Evolutionary conservation across 2,797 vertebrate genomes (phyloP).

Genomic region (Sebastes steindachneri): DNA sequence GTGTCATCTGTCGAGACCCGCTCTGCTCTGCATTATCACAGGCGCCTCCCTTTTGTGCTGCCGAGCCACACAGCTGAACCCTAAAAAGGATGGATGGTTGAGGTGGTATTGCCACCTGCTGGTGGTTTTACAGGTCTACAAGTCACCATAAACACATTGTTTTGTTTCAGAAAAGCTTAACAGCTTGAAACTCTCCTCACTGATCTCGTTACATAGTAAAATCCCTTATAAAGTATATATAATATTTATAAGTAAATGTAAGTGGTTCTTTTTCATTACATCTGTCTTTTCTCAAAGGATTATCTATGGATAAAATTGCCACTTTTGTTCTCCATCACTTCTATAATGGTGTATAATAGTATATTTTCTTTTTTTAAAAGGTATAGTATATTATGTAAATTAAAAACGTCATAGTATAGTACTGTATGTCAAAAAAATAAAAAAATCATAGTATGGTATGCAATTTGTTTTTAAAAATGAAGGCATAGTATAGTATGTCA

Average conservation of each 20-base stretch:
- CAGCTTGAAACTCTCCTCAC: background rate
- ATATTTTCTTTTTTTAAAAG: too few relatives aligned
- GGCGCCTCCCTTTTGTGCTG: constrained; percentile 62
- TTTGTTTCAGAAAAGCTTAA: background rate
- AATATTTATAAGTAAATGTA: background rate
- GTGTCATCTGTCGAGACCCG: constrained; percentile 17
- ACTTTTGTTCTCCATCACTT: background rate
- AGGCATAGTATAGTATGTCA: background rate
- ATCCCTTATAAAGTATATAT: background rate
- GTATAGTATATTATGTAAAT: too few relatives aligned
- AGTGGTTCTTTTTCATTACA: background rate
- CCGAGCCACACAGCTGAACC: constrained; percentile 38
- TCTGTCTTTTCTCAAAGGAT: background rate
- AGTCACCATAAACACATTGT: background rate
- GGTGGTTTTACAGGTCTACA: constrained; percentile 15
- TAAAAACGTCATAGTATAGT: too few relatives aligned
- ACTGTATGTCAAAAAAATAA: too few relatives aligned
- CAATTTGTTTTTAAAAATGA: too few relatives aligned
- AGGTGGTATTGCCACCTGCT: constrained; percentile 55
- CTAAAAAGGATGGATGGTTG: background rate
- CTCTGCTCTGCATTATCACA: constrained; percentile 24
- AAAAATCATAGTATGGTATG: too few relatives aligned
- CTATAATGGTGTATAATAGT: background rate
- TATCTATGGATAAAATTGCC: background rate
- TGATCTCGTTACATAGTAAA: background rate